Evolutionary conservation across 2,797 vertebrate genomes (phyloP).

Genomic region (Enteromius radiatus): DNA sequence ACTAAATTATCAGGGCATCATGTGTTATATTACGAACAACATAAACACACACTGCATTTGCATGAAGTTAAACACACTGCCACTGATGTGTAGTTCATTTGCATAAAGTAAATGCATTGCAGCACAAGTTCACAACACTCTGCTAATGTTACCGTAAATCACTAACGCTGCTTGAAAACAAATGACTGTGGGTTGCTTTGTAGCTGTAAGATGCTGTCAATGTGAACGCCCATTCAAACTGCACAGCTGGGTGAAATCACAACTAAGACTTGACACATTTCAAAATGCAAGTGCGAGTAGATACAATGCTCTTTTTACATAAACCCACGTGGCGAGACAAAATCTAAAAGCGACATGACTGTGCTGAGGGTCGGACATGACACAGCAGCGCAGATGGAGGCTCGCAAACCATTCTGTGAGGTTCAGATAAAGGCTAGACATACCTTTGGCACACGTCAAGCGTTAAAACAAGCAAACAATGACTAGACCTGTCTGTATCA

Average conservation of each 20-base stretch:
- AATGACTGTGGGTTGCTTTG: background rate
- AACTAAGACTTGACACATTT: background rate
- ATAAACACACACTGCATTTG: background rate
- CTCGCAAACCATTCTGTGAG: constrained; percentile 31
- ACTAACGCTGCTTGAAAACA: background rate
- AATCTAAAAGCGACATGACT: constrained; percentile 34
- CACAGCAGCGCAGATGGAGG: constrained; percentile 20
- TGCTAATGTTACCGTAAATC: background rate
- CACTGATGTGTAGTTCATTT: background rate
- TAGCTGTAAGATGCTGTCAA: background rate
- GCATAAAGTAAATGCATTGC: background rate
- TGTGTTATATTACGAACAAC: background rate
- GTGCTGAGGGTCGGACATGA: constrained; percentile 5
- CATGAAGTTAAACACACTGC: background rate
- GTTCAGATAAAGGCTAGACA: constrained; percentile 46
- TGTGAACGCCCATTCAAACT: background rate
- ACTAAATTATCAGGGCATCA: background rate
- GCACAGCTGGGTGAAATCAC: constrained; percentile 6
- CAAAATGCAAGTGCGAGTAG: background rate
- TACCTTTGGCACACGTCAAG: constrained; percentile 37
- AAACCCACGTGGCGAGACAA: constrained; percentile 11
- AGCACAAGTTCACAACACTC: background rate
- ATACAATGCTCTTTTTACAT: background rate
- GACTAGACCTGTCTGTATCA: constrained; percentile 22
- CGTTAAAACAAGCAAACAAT: constrained; percentile 57